Percentiles rank a stretch among this genome's conserved stretches.
Evolutionary conservation across 2,888 invertebrate genomes (phyloP).

Genomic region (Meiosimyza decipiens): DNA sequence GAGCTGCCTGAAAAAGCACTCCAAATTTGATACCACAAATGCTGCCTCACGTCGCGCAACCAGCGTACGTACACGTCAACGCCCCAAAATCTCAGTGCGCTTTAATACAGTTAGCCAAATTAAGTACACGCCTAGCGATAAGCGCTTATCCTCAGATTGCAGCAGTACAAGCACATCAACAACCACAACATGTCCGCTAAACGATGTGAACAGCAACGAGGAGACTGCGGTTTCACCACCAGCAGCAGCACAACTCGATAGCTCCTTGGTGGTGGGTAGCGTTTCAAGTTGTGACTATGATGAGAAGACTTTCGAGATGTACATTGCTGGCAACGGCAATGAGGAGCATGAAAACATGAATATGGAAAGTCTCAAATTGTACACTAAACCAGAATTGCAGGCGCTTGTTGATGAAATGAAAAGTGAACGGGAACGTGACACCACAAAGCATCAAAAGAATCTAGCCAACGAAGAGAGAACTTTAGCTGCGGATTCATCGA

Average conservation of each 20-base stretch:
- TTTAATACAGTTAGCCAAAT: slow-evolving; percentile 66
- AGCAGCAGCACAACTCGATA: slow-evolving; percentile 6
- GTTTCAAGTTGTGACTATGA: slow-evolving; percentile 61
- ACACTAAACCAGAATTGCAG: slow-evolving; percentile 64
- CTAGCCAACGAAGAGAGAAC: slow-evolving; percentile 59
- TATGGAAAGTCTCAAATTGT: slow-evolving; percentile 73
- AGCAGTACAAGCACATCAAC: slow-evolving; percentile 40
- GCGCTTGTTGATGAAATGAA: slow-evolving; percentile 62
- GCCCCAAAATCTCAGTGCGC: slow-evolving; percentile 66
- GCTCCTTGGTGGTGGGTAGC: slow-evolving; percentile 46
- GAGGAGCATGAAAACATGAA: slow-evolving; percentile 71
- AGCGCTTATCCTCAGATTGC: slow-evolving; percentile 48
- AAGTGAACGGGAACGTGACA: slow-evolving; percentile 52
- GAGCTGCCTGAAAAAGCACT: slow-evolving; percentile 63
- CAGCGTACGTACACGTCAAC: slow-evolving; percentile 71
- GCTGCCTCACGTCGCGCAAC: slow-evolving; percentile 77
- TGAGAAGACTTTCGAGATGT: slow-evolving; percentile 73
- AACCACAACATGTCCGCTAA: slow-evolving; percentile 46
- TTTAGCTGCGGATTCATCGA: slow-evolving; percentile 48
- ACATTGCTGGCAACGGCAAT: slow-evolving; percentile 72
- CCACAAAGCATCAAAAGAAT: slow-evolving; percentile 61
- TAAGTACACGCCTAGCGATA: slow-evolving; percentile 62
- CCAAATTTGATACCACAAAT: slow-evolving; percentile 57
- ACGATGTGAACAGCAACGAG: slow-evolving; percentile 52
- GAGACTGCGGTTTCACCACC: slow-evolving; percentile 25